Percentiles rank a stretch among this genome's conserved stretches.
These are phyloP conservation scores for Euura saliciscinereae DNA, from an alignment of 1,140 invertebrate species.

Conservation along the genomic window DNA sequence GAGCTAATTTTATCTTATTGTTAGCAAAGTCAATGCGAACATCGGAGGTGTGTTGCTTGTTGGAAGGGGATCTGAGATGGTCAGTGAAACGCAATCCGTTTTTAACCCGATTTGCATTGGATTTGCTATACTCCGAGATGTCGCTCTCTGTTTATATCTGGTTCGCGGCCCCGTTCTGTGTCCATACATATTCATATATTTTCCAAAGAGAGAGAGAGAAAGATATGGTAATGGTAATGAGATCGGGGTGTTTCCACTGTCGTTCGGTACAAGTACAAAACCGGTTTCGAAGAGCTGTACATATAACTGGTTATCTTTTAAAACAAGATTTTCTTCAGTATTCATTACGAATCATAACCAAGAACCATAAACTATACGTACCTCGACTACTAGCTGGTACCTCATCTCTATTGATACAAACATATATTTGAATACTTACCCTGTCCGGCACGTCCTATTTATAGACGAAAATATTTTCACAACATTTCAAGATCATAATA, in stretches of 20 bases:
- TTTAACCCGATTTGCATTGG: too few species aligned
- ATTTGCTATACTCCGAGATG: too few species aligned
- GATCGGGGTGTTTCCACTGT: background rate
- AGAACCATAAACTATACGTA: background rate
- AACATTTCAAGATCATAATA: background rate
- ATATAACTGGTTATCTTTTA: background rate
- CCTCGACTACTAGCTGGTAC: background rate
- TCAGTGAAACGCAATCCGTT: too few species aligned
- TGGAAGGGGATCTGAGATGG: too few species aligned
- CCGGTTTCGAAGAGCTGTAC: background rate
- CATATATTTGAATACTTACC: background rate
- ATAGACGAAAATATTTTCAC: background rate
- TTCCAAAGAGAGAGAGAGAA: background rate
- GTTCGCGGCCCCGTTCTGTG: too few species aligned
- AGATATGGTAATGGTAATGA: background rate
- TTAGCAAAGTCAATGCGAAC: too few species aligned
- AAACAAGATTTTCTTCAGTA: conserved; percentile 2
- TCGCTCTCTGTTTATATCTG: too few species aligned
- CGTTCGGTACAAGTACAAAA: background rate
- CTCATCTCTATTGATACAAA: background rate
- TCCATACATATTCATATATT: background rate
- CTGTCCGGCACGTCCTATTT: background rate
- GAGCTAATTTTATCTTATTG: too few species aligned
- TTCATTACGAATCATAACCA: background rate
- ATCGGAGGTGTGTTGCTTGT: too few species aligned